Conservation (phyloP, 1,140 invertebrate genomes). For the Drosophila nannoptera region DNA sequence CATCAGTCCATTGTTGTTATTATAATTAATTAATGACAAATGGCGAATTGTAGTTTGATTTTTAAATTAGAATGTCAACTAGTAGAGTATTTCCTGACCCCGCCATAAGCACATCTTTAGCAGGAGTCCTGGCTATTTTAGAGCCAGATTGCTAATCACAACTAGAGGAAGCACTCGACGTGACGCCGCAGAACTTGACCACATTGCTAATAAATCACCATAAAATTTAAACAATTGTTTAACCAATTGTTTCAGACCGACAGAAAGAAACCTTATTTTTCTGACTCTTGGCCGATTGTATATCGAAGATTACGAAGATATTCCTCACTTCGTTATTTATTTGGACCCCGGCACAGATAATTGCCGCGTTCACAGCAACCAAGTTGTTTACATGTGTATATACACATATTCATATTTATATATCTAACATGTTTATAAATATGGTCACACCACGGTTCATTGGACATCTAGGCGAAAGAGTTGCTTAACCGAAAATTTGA, state of each 20-base stretch:
- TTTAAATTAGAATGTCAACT: slow-evolving; percentile 41
- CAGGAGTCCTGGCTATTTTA: background rate
- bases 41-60: slow-evolving; percentile 25
- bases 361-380: slow-evolving; percentile 2
- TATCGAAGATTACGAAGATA: slow-evolving; percentile 11
- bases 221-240: no score
- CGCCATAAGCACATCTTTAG: background rate
- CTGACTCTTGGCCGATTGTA: no score
- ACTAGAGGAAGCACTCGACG: slow-evolving; percentile 2
- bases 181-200: slow-evolving; percentile 4
- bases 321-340: slow-evolving; percentile 24
- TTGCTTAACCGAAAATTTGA: background rate
- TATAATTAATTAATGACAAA: slow-evolving; percentile 52
- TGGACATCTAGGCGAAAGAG: slow-evolving; percentile 1
- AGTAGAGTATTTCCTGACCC: slow-evolving; percentile 20
- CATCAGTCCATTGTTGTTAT: slow-evolving; percentile 76
- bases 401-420: background rate
- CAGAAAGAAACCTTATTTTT: no score
- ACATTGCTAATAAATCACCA: slow-evolving; percentile 6
- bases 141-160: background rate
- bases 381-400: slow-evolving; percentile 31
- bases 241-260: no score
- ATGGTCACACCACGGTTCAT: background rate
- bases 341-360: slow-evolving; percentile 22
- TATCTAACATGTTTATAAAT: background rate